Conservation (phyloP, 2,797 vertebrate genomes). For the Aphelocoma californica region DNA sequence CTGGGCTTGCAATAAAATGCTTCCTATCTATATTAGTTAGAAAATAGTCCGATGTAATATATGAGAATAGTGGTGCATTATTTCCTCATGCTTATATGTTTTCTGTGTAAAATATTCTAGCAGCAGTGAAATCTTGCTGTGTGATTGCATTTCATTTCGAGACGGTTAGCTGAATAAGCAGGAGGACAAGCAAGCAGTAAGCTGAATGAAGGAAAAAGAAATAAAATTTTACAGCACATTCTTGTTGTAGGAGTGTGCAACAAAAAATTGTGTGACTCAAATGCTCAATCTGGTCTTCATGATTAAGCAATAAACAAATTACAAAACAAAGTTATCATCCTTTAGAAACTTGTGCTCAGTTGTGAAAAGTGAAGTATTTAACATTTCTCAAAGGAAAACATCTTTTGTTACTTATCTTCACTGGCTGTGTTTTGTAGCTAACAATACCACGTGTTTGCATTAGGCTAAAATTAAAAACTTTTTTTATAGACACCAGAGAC, state of each 20-base stretch:
- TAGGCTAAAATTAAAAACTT: background rate
- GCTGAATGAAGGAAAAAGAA: conserved; percentile 52
- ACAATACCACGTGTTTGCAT: conserved; percentile 25
- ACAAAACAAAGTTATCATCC: conserved; percentile 40
- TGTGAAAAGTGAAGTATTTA: conserved; percentile 41
- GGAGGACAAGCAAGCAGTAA: conserved; percentile 30
- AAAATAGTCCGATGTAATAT: background rate
- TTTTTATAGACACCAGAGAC: background rate
- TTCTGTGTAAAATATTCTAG: conserved; percentile 35
- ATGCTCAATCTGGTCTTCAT: conserved; percentile 46
- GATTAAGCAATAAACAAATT: conserved; percentile 59
- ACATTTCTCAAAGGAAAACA: conserved; percentile 55
- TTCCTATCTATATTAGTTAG: conserved; percentile 55
- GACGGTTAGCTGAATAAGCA: conserved; percentile 59
- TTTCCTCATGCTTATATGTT: conserved; percentile 46
- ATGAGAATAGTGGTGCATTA: background rate
- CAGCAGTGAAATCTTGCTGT: background rate
- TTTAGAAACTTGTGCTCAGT: conserved; percentile 61
- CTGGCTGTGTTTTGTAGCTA: conserved; percentile 34
- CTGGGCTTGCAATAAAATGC: conserved; percentile 49
- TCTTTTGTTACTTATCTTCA: conserved; percentile 45
- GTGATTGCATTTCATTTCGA: conserved; percentile 25
- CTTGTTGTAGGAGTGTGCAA: conserved; percentile 27
- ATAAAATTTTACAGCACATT: conserved; percentile 54
- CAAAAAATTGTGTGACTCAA: conserved; percentile 50